These are phyloP conservation scores for Intellagama lesueurii DNA, from an alignment of 2,797 vertebrate species.

Conservation along the genomic window DNA sequence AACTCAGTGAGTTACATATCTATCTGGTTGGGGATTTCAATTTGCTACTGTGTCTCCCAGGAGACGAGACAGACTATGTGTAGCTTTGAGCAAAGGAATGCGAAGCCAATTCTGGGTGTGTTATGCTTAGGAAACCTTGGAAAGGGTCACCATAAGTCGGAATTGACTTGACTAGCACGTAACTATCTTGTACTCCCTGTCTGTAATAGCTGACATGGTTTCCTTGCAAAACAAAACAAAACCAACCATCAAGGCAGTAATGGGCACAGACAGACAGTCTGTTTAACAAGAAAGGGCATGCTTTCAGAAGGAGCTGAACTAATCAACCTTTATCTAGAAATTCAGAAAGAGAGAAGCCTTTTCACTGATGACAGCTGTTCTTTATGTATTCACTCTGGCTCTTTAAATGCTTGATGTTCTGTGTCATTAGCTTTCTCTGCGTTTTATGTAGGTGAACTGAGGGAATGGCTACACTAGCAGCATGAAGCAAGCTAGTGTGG, in stretches of 20 bases:
- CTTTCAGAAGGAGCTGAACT: conserved; percentile 66
- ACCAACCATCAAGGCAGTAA: conserved; percentile 40
- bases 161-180: background rate
- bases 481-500: no score
- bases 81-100: no score
- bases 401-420: conserved; percentile 48
- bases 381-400: conserved; percentile 46
- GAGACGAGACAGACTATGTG: no score
- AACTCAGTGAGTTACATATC: no score
- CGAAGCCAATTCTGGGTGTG: no score
- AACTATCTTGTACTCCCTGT: conserved; percentile 43
- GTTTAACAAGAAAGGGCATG: conserved; percentile 64
- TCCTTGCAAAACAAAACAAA: conserved; percentile 40
- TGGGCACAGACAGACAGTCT: conserved; percentile 61
- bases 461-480: no score
- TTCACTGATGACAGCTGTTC: conserved; percentile 46
- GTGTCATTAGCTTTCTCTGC: conserved; percentile 48
- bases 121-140: no score
- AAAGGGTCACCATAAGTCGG: no score
- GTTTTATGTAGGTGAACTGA: conserved; percentile 44
- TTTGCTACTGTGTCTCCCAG: no score
- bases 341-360: conserved; percentile 61
- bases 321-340: conserved; percentile 63
- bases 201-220: conserved; percentile 49
- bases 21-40: no score